Base-by-base conservation (phyloP, 2,113 vertebrate genomes). In the Oenanthe melanoleuca region DNA sequence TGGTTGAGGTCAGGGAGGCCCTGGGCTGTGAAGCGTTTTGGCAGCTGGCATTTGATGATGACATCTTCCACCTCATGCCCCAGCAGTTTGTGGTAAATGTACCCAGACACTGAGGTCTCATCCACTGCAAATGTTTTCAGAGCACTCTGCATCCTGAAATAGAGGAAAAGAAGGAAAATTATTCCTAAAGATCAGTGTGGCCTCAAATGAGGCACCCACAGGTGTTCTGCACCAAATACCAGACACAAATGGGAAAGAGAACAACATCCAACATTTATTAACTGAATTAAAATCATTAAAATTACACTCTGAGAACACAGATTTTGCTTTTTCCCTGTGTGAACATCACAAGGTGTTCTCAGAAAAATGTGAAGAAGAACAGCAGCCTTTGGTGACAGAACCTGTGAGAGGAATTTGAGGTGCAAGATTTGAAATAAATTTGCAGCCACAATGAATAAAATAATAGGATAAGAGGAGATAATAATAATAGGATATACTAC, bases 1-100 rank as follows among this genome's bases (percentile, higher is more conserved):
- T 99, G 99, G 97, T 99, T 99, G 96, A 99, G 99, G 97, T 99
- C 99, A 3, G 99, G 99, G 26, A 99, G 98, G 14, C 99, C 99
- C 92, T 99, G 99, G 12, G 99, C 99, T 29, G 99, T 99, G 97
- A 99, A 99, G 77, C 99, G 99, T 91, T 99, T 99, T 38, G 99
- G 99, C 90, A 99, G 97, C 97, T 99, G 99, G 97, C 99, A 99
- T 97, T 99, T 99, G 95, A 99, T 99, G 89, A 99, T 99, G n/a
- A 99, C 99, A 33, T 99, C 99, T 80, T 99, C 99, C 31, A 99
- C 99, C 97, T 99, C 99, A 0, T 99, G 99, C 56, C 99, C 99
- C 44, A 99, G 96, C 74, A 99, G 97, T 45, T 99, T 99, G 97
- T 99, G 99, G 95, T 99, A 99, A 95, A 99, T 99, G 95, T 99